Percentiles rank a stretch among this genome's conserved stretches.
Evolutionary conservation across 1,140 invertebrate species (phyloP).

Genomic region (Daktulosphaira vitifoliae): DNA sequence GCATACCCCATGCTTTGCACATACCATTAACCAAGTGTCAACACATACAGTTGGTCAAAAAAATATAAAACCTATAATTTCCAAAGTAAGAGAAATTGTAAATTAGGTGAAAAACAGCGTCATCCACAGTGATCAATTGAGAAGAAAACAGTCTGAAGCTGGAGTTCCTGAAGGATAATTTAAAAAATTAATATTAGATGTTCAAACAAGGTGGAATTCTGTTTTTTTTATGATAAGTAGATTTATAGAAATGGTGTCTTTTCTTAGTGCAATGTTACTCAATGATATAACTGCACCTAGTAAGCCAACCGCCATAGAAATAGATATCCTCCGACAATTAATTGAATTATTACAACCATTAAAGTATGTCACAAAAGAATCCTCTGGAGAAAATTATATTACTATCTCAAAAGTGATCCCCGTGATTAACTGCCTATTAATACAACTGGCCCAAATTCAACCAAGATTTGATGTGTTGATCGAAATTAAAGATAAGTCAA

Average conservation of each 20-base stretch:
- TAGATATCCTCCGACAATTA: neutral
- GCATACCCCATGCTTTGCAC: constrained; percentile 43
- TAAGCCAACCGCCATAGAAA: constrained; percentile 36
- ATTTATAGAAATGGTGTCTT: constrained; percentile 41
- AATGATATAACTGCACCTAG: constrained; percentile 40
- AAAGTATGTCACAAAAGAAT: too few species aligned
- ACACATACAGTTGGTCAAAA: constrained; percentile 41
- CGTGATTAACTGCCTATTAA: too few species aligned
- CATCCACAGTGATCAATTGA: constrained; percentile 41
- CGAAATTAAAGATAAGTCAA: constrained; percentile 29
- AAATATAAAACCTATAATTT: constrained; percentile 34
- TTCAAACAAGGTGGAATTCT: constrained; percentile 43
- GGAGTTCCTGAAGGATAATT: constrained; percentile 35
- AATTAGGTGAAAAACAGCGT: constrained; percentile 43
- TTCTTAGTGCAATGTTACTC: constrained; percentile 41
- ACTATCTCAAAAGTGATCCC: too few species aligned
- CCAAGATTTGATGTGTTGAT: too few species aligned
- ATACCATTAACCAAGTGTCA: constrained; percentile 38
- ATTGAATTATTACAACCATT: too few species aligned
- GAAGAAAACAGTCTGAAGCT: constrained; percentile 36
- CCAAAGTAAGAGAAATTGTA: constrained; percentile 42
- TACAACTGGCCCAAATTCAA: neutral
- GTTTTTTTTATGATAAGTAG: constrained; percentile 43
- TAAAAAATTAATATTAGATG: too few species aligned
- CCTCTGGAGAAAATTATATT: too few species aligned